Evolutionary conservation across 2,797 vertebrate species (phyloP), one percentile per base, ranked within the genome.

Genomic region (Enteromius mattozi): DNA sequence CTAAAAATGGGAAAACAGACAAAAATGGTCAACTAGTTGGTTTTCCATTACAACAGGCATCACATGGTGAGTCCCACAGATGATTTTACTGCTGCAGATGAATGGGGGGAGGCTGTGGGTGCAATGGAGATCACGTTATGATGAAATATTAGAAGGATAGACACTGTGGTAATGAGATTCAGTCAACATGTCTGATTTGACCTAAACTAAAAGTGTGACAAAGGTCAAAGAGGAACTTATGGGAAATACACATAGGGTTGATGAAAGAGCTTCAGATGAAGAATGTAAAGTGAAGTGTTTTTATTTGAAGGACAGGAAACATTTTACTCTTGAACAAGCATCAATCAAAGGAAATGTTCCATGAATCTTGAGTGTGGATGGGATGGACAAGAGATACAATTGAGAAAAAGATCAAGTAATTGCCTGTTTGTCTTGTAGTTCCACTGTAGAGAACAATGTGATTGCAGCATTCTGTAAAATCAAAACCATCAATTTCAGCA

Each of bases 1-100:
- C 98, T 99, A 88, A 71, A 84, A 71, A 83, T 17, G 1, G 17
- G 17, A 75, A 63, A 80, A 70, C 56, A 70, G 3, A 78, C 14
- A 17, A 69, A 17, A 63, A 79, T 33, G 10, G 7, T 74, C 6
- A 68, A 56, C 5, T 9, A 72, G 16, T 6, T 24, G 14, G 9
- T 54, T 51, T 10, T 65, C 42, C 54, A 19, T 24, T 37, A 30
- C 49, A 19, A 66, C 13, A 42, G 27, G 51, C 4, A 6, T 35
- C 17, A 56, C 30, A 40, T 16, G 13, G n/a, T 59, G 65, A 59
- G 74, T 51, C 61, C 47, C 7, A 63, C 19, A 82, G 54, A 72
- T 3, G 12, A 45, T 24, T 7, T 2, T 47, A 21, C 56, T 63
- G 42, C 27, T 74, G 27, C 6, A 77, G 21, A 59, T 59, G 49